Percentiles rank a stretch among this genome's conserved stretches.
These are phyloP conservation scores for Conomelus anceps DNA, from an alignment of 2,888 invertebrate genomes.

Conservation along the genomic window DNA sequence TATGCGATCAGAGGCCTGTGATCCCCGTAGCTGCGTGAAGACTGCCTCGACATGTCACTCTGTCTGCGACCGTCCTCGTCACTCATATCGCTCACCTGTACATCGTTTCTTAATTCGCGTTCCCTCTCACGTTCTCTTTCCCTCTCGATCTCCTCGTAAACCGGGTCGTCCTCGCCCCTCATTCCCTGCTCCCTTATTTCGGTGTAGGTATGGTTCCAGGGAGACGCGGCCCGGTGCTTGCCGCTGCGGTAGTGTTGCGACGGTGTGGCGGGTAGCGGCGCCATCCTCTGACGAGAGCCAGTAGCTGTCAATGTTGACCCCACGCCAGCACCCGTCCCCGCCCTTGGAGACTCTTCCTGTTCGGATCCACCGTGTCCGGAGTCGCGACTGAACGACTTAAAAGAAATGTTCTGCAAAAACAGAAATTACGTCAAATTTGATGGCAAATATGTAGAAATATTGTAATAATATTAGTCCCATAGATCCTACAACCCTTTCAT, in stretches of 20 bases:
- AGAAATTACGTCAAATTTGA: too few species aligned
- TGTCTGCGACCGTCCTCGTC: conserved; percentile 70
- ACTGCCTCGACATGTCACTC: conserved; percentile 62
- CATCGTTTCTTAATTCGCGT: conserved; percentile 35
- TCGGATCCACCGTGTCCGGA: conserved; percentile 56
- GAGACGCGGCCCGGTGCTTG: conserved; percentile 48
- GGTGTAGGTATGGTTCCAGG: conserved; percentile 70
- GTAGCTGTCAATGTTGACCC: conserved; percentile 26
- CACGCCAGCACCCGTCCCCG: conserved; percentile 25
- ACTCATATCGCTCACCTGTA: conserved; percentile 60
- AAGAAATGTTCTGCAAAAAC: conserved; percentile 72
- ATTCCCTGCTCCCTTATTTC: conserved; percentile 54
- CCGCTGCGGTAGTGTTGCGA: conserved; percentile 48
- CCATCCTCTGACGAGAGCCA: conserved; percentile 25
- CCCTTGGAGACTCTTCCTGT: conserved; percentile 56
- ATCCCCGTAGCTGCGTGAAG: conserved; percentile 70
- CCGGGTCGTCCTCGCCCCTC: conserved; percentile 60
- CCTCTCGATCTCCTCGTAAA: conserved; percentile 67
- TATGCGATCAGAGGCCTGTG: conserved; percentile 74
- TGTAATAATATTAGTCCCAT: too few species aligned
- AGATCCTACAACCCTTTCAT: too few species aligned
- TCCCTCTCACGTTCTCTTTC: conserved; percentile 34
- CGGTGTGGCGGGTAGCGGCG: conserved; percentile 36
- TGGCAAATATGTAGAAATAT: too few species aligned
- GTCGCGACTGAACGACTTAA: conserved; percentile 65